Base-by-base conservation (phyloP, 2,888 invertebrate species). In the Apantesis nais region DNA sequence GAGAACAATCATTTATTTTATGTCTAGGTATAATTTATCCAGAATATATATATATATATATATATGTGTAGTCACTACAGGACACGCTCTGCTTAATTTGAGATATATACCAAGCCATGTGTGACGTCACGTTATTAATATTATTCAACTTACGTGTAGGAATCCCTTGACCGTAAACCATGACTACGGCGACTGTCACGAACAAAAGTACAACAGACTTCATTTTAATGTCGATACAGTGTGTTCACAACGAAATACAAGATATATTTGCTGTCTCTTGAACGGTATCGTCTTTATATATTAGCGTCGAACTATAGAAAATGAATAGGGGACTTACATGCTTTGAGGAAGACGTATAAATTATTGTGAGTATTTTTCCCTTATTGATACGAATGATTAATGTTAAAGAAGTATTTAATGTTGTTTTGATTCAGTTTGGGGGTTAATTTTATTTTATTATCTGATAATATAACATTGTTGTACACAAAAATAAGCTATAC, bases 61-160 rank as follows among this genome's bases (percentile, higher is more conserved):
- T 39, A 11, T 5, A 39, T 39, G 9, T 39, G 11, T 8, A 39
- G 3, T 39, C 39, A 39, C 9, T 11, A 39, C 9, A 39, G 11
- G 8, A 11, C 39, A 39, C 4, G 39, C 39, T 39, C 1, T 39
- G 11, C 11, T 9, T 39, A 11, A 39, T 39, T 39, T 39, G 11
- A 39, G 1, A 39, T 39, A n/a, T n/a, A n/a, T 9, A 39, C 39
- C 4, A 5, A 9, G 39, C 9, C 39, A 8, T 39, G 39, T 39
- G 1, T 8, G 8, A 44, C 14, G 9, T 44, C 44, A 44, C n/a
- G n/a, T 52, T 4, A 55, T n/a, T 12, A 39, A 4, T 11, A 55
- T 25, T 29, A n/a, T 60, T 52, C 4, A 4, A 79, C 88, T 81
- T 75, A 89, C 89, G 85, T 19, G 66, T 86, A 41, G 88, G 89